Conservation (phyloP, 2,113 vertebrate species). For the Promerops cafer region DNA sequence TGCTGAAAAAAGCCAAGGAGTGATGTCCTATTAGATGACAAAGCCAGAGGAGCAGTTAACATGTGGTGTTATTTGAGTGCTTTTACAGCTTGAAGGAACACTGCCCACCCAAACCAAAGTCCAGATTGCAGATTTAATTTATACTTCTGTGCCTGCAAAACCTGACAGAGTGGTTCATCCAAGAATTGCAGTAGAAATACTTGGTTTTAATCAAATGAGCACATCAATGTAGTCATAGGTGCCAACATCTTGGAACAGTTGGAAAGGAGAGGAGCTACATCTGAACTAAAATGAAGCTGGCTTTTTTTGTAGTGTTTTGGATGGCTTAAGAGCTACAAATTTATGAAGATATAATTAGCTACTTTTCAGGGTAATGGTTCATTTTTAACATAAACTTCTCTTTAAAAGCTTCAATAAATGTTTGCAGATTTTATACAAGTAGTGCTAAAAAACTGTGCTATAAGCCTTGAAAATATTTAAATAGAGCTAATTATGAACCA, state of each 20-base stretch:
- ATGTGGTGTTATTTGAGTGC: background rate
- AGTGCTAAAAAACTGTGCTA: background rate
- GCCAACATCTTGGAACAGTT: background rate
- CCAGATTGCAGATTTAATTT: background rate
- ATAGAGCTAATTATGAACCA: background rate
- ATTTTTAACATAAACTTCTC: background rate
- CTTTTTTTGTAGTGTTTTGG: background rate
- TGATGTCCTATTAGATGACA: background rate
- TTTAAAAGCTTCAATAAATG: background rate
- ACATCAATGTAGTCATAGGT: background rate
- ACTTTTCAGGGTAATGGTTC: background rate
- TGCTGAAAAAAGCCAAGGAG: background rate
- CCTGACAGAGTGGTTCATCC: background rate
- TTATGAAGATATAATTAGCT: background rate
- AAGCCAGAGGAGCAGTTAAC: background rate
- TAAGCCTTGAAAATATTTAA: background rate
- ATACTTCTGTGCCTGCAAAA: background rate
- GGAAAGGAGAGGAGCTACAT: background rate
- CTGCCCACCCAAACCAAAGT: background rate
- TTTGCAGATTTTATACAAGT: background rate
- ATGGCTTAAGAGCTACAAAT: background rate
- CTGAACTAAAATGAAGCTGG: background rate
- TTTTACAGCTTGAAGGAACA: background rate
- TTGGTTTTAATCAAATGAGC: background rate
- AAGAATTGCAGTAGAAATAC: background rate